phyloP scores from a whole-genome alignment of 2,888 invertebrate species.

The Melanophora roralis region DNA sequence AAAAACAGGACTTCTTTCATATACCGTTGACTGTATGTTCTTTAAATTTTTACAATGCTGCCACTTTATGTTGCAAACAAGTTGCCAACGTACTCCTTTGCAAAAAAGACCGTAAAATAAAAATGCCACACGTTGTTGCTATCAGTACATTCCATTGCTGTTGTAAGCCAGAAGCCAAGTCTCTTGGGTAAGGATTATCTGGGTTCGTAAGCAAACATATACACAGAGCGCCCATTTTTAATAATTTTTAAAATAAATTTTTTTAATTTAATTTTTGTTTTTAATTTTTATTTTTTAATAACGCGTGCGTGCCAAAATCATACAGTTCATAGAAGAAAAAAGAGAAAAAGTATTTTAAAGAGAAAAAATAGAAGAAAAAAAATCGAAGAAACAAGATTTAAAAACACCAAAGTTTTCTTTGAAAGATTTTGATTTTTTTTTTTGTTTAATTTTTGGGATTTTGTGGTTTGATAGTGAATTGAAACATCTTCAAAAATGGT shows the following conservation, averaged over 20 bases:
- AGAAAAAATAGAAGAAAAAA: slow-evolving; percentile 53
- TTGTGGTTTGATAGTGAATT: slow-evolving; percentile 44
- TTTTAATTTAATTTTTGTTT: slow-evolving; percentile 15
- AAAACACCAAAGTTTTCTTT: slow-evolving; percentile 46
- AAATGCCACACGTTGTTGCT: slow-evolving; percentile 38
- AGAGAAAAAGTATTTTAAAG: slow-evolving; percentile 53
- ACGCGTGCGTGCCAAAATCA: slow-evolving; percentile 58
- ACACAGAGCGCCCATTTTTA: slow-evolving; percentile 2
- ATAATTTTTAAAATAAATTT: neutral
- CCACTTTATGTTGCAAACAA: neutral
- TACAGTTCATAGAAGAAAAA: slow-evolving; percentile 30
- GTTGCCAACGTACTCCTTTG: slow-evolving; percentile 34
- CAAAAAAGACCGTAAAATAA: neutral
- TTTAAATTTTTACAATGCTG: slow-evolving; percentile 44
- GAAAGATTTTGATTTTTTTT: neutral
- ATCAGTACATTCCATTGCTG: slow-evolving; percentile 23
- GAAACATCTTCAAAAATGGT: slow-evolving; percentile 12
- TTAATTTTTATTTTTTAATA: slow-evolving; percentile 42
- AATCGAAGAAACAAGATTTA: slow-evolving; percentile 52
- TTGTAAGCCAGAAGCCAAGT: slow-evolving; percentile 32
- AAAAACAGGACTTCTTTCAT: slow-evolving; percentile 45
- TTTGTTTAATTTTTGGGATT: neutral
- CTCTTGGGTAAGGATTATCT: slow-evolving; percentile 59
- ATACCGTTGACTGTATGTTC: slow-evolving; percentile 29
- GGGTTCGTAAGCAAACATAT: slow-evolving; percentile 8